Percentiles rank a stretch among this genome's conserved stretches.
Evolutionary conservation across 2,113 vertebrate genomes (phyloP).

Genomic region (Ctenomys sociabilis): DNA sequence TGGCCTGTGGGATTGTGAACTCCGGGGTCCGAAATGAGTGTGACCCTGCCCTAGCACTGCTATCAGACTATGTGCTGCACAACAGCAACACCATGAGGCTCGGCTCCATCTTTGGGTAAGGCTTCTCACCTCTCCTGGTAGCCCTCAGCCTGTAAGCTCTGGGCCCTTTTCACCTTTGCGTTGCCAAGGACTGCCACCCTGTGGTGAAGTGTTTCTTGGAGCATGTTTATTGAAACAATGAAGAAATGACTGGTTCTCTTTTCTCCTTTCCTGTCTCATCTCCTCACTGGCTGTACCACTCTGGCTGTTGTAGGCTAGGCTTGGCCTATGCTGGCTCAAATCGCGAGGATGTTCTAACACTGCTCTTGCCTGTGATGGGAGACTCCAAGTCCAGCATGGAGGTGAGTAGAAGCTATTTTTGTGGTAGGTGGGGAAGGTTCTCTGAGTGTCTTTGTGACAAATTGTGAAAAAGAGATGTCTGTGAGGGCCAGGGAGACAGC

Average conservation of each 20-base stretch:
- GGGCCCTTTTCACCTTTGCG: neutral
- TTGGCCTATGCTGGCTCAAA: conserved; percentile 98
- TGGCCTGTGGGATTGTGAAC: conserved; percentile 98
- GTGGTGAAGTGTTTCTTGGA: neutral
- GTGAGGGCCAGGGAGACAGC: no score
- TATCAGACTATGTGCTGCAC: conserved; percentile 98
- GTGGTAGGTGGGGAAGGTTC: neutral
- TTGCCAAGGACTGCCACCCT: neutral
- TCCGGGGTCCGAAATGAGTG: conserved; percentile 98
- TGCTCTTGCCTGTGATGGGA: conserved; percentile 98
- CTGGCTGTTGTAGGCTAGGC: conserved; percentile 89
- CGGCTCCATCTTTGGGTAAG: conserved; percentile 98
- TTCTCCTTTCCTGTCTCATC: conserved; percentile 5
- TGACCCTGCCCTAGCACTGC: conserved; percentile 96
- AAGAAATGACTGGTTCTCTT: neutral
- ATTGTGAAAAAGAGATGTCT: neutral
- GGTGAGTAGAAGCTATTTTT: conserved; percentile 83
- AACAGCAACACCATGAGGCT: conserved; percentile 99
- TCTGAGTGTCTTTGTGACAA: neutral
- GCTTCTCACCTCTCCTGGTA: neutral
- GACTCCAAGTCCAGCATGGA: conserved; percentile 99
- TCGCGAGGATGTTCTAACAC: conserved; percentile 96
- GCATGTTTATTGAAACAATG: neutral
- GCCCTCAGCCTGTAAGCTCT: neutral
- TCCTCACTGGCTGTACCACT: neutral